These are phyloP conservation scores for Trachelus troglodyta DNA, from an alignment of 2,888 invertebrate genomes.

Conservation along the genomic window DNA sequence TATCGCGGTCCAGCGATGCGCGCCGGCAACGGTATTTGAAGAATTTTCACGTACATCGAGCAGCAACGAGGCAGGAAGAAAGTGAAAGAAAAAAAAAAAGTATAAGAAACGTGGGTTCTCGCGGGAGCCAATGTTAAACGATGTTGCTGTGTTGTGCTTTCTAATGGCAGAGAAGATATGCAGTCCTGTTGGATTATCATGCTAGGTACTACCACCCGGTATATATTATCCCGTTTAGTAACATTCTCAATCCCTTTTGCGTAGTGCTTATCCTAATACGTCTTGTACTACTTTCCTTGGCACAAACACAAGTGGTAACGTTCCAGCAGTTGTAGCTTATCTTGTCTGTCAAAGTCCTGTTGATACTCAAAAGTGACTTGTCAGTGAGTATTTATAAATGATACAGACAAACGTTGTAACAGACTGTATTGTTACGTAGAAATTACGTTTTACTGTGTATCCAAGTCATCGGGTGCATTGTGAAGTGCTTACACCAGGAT, in stretches of 20 bases:
- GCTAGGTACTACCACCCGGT: not conserved
- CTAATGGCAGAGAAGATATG: not conserved
- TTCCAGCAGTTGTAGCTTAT: not conserved
- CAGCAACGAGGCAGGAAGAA: not conserved
- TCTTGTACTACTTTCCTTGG: not conserved
- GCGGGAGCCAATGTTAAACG: not conserved
- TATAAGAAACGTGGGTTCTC: constrained; percentile 1
- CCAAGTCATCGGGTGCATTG: not conserved
- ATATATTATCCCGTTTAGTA: not conserved
- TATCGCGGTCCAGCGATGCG: constrained; percentile 5
- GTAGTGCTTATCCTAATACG: not conserved
- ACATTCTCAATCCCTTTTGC: not conserved
- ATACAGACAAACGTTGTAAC: not conserved
- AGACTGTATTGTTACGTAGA: not conserved
- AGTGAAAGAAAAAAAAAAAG: constrained; percentile 5
- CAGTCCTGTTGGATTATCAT: not conserved
- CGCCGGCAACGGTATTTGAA: not conserved
- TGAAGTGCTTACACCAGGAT: not conserved
- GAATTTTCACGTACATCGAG: not conserved
- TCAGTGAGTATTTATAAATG: not conserved
- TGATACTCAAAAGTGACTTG: not conserved
- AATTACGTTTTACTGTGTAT: not conserved
- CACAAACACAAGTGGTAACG: not conserved
- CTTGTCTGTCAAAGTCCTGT: not conserved
- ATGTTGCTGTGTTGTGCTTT: not conserved